phyloP scores from a whole-genome alignment of 2,888 invertebrate species.

The Oligia fasciuncula region DNA sequence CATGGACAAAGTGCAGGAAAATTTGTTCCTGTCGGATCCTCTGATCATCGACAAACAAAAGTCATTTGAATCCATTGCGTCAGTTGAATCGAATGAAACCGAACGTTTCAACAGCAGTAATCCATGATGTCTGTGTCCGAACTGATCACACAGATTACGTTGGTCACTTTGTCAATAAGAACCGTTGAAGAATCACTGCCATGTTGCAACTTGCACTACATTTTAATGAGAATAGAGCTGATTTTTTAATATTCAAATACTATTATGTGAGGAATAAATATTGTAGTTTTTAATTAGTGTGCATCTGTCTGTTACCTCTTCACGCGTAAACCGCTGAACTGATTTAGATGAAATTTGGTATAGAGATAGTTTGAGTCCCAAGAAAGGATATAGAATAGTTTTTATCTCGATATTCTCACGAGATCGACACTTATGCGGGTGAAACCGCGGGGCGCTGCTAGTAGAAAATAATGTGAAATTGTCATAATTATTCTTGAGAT shows the following conservation, averaged over 20 bases:
- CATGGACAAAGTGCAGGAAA: neutral
- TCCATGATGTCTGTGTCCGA: constrained; percentile 55
- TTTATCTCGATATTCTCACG: no score
- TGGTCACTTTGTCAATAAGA: constrained; percentile 22
- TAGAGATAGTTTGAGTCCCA: no score
- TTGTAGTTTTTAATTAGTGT: no score
- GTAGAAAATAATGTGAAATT: no score
- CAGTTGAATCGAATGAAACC: constrained; percentile 47
- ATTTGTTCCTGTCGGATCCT: neutral
- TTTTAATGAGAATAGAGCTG: neutral
- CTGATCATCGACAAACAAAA: constrained; percentile 27
- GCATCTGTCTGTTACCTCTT: no score
- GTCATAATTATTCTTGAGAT: no score
- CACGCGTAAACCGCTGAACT: no score
- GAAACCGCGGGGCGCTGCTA: no score
- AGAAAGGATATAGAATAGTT: no score
- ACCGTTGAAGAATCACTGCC: constrained; percentile 23
- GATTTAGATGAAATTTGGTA: no score
- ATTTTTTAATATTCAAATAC: neutral
- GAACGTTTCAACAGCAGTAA: constrained; percentile 49
- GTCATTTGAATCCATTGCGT: constrained; percentile 47
- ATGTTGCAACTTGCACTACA: constrained; percentile 25
- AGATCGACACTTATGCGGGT: no score
- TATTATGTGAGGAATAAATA: neutral
- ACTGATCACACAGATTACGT: constrained; percentile 47